Percentiles rank a stretch among this genome's conserved stretches.
Evolutionary conservation across 2,888 invertebrate species (phyloP).

Genomic region (Synergus itoensis): DNA sequence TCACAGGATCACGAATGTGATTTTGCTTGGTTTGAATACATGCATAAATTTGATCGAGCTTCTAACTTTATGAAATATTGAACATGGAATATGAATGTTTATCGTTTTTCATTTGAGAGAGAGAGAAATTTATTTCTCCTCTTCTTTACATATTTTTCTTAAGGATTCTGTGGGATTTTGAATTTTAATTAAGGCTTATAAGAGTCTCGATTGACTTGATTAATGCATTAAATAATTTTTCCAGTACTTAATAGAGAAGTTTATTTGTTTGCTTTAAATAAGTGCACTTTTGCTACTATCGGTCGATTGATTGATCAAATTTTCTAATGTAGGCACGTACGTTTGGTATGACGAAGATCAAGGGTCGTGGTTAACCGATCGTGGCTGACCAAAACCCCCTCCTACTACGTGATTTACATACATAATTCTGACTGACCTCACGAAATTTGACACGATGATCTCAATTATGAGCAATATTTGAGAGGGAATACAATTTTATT

Average conservation of each 20-base stretch:
- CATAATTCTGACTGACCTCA: background rate
- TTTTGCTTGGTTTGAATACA: background rate
- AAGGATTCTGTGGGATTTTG: too few species aligned
- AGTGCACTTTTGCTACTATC: background rate
- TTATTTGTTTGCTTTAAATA: background rate
- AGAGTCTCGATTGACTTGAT: too few species aligned
- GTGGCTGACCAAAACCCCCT: background rate
- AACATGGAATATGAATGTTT: background rate
- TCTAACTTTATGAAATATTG: background rate
- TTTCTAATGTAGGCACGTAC: background rate
- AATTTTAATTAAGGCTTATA: too few species aligned
- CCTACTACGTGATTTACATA: background rate
- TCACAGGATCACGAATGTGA: background rate
- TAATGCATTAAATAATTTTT: background rate
- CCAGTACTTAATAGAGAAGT: background rate
- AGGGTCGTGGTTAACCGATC: background rate
- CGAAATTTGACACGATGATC: background rate
- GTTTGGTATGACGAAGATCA: background rate
- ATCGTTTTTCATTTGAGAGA: background rate
- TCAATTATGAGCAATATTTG: background rate
- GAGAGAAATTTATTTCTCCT: too few species aligned
- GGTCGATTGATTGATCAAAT: background rate
- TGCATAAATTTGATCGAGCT: slow-evolving; percentile 4
- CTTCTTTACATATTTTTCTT: too few species aligned
- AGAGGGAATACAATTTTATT: background rate